These are phyloP conservation scores for Chaetorhynchus papuensis DNA, from an alignment of 2,113 vertebrate species.

Conservation along the genomic window DNA sequence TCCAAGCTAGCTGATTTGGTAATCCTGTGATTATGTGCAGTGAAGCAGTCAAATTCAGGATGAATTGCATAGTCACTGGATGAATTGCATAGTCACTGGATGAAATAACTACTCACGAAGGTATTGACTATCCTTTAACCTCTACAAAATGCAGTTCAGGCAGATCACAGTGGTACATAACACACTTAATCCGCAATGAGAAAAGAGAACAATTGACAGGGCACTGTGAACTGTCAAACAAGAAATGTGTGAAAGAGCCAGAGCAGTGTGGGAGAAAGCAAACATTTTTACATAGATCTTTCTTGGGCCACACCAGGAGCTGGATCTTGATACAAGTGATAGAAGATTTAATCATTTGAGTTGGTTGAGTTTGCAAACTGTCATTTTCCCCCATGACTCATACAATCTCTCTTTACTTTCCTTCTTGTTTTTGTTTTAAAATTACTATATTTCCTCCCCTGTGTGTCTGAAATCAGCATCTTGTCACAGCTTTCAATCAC, in stretches of 20 bases:
- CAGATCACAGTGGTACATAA: background rate
- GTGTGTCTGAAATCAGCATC: background rate
- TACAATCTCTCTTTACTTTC: background rate
- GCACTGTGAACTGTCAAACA: background rate
- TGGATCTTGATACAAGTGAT: background rate
- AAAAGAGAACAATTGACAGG: background rate
- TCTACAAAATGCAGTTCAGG: background rate
- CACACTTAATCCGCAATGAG: background rate
- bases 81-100: background rate
- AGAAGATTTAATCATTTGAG: background rate
- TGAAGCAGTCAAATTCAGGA: background rate
- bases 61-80: background rate
- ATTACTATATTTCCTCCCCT: background rate
- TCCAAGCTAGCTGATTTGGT: background rate
- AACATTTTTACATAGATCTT: background rate
- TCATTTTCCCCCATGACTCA: background rate
- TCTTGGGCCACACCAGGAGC: background rate
- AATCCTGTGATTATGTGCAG: background rate
- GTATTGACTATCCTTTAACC: background rate
- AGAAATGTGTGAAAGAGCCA: background rate
- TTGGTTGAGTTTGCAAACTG: background rate
- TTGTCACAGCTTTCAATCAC: conserved; percentile 25
- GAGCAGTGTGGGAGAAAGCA: background rate
- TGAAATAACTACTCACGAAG: background rate
- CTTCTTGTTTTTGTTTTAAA: background rate